A percentile compares a stretch with the other conserved stretches of the same genome.
phyloP scores from a whole-genome alignment of 2,113 vertebrate genomes.

The Blennius ocellaris region DNA sequence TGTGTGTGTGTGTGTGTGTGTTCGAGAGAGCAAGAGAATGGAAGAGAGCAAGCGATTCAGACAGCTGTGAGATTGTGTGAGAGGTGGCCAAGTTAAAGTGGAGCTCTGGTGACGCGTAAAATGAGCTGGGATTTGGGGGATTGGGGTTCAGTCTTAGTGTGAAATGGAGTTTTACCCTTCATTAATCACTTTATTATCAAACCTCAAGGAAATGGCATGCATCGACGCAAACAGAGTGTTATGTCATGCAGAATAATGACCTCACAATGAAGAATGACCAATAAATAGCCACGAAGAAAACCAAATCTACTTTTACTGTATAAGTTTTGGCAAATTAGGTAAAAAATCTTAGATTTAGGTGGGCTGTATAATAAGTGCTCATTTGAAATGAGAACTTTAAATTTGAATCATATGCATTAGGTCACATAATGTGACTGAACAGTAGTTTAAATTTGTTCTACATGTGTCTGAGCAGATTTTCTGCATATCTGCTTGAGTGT shows the following conservation, averaged over 20 bases:
- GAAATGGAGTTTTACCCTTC: constrained; percentile 75
- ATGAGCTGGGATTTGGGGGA: constrained; percentile 78
- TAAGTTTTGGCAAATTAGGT: no score
- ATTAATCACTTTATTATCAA: constrained; percentile 75
- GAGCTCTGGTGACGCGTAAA: constrained; percentile 71
- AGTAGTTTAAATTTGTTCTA: neutral
- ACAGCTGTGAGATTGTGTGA: constrained; percentile 59
- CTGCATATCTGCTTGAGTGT: neutral
- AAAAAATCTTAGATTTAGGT: no score
- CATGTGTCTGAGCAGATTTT: neutral
- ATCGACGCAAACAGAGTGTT: constrained; percentile 28
- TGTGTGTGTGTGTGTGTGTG: constrained; percentile 1
- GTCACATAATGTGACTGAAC: no score
- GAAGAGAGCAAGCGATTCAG: constrained; percentile 12
- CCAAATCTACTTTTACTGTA: neutral
- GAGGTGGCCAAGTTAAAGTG: constrained; percentile 48
- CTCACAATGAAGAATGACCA: constrained; percentile 11
- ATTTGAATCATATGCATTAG: no score
- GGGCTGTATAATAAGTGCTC: no score
- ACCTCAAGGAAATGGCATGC: constrained; percentile 37
- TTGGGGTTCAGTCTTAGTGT: constrained; percentile 64
- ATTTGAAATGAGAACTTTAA: no score
- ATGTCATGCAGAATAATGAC: neutral
- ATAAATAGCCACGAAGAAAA: neutral
- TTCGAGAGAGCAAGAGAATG: neutral